Base-by-base conservation (phyloP, 2,888 invertebrate species). In the Amphipoea lucens region DNA sequence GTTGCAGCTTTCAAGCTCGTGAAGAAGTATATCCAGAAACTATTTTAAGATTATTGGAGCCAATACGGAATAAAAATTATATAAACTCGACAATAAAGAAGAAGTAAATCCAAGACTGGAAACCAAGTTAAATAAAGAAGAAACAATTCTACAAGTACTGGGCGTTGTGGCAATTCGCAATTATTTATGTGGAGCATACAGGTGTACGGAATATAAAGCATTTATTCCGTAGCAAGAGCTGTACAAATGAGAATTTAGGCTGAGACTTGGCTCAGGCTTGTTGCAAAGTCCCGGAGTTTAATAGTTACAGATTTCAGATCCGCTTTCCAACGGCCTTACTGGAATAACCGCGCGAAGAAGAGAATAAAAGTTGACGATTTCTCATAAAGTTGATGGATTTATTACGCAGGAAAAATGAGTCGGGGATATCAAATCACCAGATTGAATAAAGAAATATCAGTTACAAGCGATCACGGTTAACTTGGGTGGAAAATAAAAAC, bases 171-270 rank as follows among this genome's bases (percentile, higher is more conserved):
- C 85, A 84, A 88, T 84, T 79, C 73, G 74, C 84, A 87, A 90
- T 90, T 89, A 91, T 89, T 89, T 89, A 89, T 89, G 87, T 83
- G 81, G 77, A 87, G 86, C 83, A 82, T 85, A 88, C 91, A 92
- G 88, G 90, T 91, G 89, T 84, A 86, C 87, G 77, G 76, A 88
- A 86, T 88, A 90, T 90, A 89, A 89, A 90, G 76, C 86, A 84
- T 90, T 89, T 89, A 88, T 87, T 82, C 76, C 68, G 78, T 77
- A 86, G 82, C 78, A 74, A 79, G 73, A 86, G 81, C 76, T 83
- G 82, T 84, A 88, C 79, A 87, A 87, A 89, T 87, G 84, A 89
- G 87, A 87, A 86, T 89, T 89, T 82, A 86, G 83, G 78, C 81
- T 81, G 83, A 87, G 83, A 86, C 83, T 91, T 91, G 84, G 88